These are phyloP conservation scores for Mustela lutreola DNA, from an alignment of 2,113 vertebrate genomes.

Conservation along the genomic window DNA sequence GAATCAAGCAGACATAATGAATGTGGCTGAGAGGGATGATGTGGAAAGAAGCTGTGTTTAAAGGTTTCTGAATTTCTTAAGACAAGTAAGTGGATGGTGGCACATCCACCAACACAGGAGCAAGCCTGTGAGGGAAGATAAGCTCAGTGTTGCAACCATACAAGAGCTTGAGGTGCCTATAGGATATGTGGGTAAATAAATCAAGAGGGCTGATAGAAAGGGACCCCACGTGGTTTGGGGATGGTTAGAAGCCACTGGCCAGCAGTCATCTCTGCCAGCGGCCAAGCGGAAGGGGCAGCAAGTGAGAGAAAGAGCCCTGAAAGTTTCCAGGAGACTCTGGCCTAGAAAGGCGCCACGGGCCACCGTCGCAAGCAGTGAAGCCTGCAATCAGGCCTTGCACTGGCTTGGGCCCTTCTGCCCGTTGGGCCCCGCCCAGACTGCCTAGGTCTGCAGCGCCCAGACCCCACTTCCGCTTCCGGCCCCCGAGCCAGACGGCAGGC, in stretches of 20 bases:
- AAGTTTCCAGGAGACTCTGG: fast-evolving
- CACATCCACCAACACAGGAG: fast-evolving
- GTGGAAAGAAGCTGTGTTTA: background rate
- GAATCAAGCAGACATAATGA: background rate
- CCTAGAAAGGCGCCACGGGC: fast-evolving
- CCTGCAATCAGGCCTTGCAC: fast-evolving
- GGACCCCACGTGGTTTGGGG: too few species aligned
- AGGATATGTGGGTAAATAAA: background rate
- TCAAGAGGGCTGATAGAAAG: background rate
- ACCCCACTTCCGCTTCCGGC: background rate
- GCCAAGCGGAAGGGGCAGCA: fast-evolving
- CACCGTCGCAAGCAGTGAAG: background rate
- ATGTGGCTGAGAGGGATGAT: background rate
- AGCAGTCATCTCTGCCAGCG: fast-evolving
- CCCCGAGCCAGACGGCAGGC: fast-evolving
- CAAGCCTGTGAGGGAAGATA: background rate
- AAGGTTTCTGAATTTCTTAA: background rate
- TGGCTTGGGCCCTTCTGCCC: fast-evolving
- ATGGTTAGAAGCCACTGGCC: background rate
- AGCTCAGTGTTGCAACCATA: background rate
- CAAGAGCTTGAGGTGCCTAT: background rate
- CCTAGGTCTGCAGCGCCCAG: fast-evolving
- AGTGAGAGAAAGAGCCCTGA: too few species aligned
- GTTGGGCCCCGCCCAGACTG: background rate
- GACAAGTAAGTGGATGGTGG: background rate